Evolutionary conservation across 2,797 vertebrate species (phyloP).

Genomic region (Falco novaeseelandiae): DNA sequence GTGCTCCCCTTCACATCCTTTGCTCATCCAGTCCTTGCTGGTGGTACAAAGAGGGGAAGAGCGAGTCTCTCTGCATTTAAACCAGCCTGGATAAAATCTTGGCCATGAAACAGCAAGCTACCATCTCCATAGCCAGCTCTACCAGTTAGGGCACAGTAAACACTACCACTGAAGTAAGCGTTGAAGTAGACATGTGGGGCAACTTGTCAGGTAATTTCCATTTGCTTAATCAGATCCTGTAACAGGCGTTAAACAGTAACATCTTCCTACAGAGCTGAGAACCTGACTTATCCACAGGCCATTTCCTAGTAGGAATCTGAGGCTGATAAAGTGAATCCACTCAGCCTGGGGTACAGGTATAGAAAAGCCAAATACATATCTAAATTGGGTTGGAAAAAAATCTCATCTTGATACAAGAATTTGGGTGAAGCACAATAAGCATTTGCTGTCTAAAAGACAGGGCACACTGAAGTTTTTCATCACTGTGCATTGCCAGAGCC

Average conservation of each 20-base stretch:
- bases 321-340: neutral
- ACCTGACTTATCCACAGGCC: neutral
- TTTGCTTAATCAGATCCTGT: slow-evolving; percentile 39
- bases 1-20: neutral
- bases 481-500: neutral
- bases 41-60: accelerated
- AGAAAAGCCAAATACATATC: neutral
- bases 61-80: accelerated
- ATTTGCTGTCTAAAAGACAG: neutral
- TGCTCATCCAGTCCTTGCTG: neutral
- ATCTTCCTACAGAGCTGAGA: neutral
- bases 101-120: neutral
- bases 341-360: neutral
- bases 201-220: slow-evolving; percentile 41
- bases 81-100: neutral
- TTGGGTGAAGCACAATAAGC: neutral
- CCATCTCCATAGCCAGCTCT: neutral
- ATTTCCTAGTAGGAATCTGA: neutral
- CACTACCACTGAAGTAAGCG: neutral
- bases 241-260: neutral
- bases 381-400: neutral
- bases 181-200: slow-evolving; percentile 25
- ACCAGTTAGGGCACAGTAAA: neutral
- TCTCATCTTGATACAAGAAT: neutral
- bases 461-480: neutral